Evolutionary conservation across 2,888 invertebrate genomes (phyloP), one percentile per base, ranked within the genome.

Genomic region (Stramonita haemastoma): DNA sequence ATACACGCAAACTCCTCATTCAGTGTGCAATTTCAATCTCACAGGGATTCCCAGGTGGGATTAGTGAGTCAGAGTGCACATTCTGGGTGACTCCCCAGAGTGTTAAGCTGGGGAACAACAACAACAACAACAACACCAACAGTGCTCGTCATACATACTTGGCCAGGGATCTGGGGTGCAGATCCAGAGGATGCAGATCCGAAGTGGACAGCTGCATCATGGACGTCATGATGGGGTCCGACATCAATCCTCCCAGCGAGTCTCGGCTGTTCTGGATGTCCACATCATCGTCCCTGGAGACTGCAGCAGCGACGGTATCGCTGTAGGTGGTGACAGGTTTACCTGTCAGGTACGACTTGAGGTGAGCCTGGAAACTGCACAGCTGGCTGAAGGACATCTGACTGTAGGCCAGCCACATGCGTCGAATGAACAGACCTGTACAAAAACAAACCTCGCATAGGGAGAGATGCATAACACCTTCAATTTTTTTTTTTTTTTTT

Each of bases 301-400:
- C 15, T 79, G n/a, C 90, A 34, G 90, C 88, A 6, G 90, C 87
- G 26, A 92, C 91, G 17, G 91, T 91, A 4, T 90, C 73, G 29
- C 87, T 73, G 73, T 73, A 87, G 87, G 86, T 86, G 32, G 57
- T 86, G 57, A 86, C 17, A 66, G 86, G 86, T 29, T 60, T 60
- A 0, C 86, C 91, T 60, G 97, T 97, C 94, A 97, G 97, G 95
- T 98, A 98, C 11, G 96, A 95, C 93, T 97, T 97, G 94, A 97
- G 98, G 92, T 97, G 97, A 93, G 97, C 97, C 95, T 97, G 97
- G 56, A 98, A 96, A 73, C 97, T 96, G 86, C 97, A 97, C 90
- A 98, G 97, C 96, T 98, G 98, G 73, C 98, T 97, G 96, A 98
- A 98, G 29, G 98, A 97, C 92, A 98, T 96, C 95, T 98, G 98